Base-by-base conservation (phyloP, 2,797 vertebrate species). In the Sternarchorhynchus goeldii region DNA sequence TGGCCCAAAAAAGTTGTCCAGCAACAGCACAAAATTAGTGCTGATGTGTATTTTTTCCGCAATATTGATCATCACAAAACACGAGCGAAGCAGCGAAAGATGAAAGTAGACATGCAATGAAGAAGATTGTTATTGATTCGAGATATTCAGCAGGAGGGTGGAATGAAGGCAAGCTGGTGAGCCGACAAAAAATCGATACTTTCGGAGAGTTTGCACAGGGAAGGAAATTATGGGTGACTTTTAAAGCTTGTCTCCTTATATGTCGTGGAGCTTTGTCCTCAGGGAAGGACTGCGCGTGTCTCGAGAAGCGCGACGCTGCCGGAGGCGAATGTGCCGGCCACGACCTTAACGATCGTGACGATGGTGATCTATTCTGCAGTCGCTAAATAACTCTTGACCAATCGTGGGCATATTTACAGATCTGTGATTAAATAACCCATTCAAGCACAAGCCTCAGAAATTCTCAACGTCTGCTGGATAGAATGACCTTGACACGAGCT, bases 51-150 rank as follows among this genome's bases (percentile, higher is more conserved):
- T 36, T 4, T 65, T 68, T 68, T 68, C 50, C 29, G 12, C 7
- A 25, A 10, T 50, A 68, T 68, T 29, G 41, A 68, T 68, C 50
- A 68, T 50, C 39, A 32, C 29, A 31, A 12, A 70, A 70, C 67
- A 70, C 25, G 29, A 55, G 25, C 31, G 8, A 45, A 70, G 39
- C 67, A 31, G 50, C 25, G 3, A 59, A 69, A 68, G 25, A 76
- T 36, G 31, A 36, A 58, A 57, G 41, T 17, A 29, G 18, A 63
- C 39, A 64, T 31, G 56, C 67, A 32, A 53, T 73, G 41, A 76
- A 57, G 73, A 55, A 67, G 65, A 77, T 77, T 77, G 59, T 69
- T 77, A 77, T 77, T 76, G 74, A 76, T 76, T 76, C 20, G 41
- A 41, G 31, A 55, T 25, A 7, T 29, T 55, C 7, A 6, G 31